phyloP scores from a whole-genome alignment of 2,797 vertebrate species.

The Scyliorhinus canicula region DNA sequence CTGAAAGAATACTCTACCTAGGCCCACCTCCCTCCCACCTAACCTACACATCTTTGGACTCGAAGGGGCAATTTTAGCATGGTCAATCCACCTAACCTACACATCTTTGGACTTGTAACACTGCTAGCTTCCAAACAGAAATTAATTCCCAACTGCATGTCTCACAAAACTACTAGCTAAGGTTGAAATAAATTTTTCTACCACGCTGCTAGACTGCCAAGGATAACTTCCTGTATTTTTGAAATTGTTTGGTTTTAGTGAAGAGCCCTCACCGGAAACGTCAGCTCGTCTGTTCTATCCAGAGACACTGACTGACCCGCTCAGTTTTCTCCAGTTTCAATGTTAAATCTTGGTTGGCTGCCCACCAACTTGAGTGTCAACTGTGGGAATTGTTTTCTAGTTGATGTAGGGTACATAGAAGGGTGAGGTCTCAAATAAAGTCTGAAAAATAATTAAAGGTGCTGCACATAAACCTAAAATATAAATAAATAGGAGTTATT shows the following conservation, averaged over 20 bases:
- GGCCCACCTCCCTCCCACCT: no score
- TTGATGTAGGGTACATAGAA: not conserved
- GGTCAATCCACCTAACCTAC: no score
- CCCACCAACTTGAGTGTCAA: not conserved
- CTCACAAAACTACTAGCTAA: not conserved
- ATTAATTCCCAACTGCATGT: not conserved
- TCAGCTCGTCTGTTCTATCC: not conserved
- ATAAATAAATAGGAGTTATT: constrained; percentile 8
- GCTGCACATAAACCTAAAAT: not conserved
- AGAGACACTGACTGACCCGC: not conserved
- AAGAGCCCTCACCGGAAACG: not conserved
- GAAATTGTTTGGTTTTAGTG: not conserved
- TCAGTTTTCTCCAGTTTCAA: not conserved
- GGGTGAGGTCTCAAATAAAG: not conserved
- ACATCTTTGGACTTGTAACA: no score
- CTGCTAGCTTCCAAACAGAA: not conserved
- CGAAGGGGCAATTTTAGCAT: no score
- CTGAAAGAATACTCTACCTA: no score
- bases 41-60: no score
- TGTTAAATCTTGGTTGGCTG: not conserved
- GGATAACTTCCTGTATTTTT: not conserved
- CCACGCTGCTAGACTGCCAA: not conserved
- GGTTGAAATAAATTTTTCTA: not conserved
- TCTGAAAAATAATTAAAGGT: not conserved
- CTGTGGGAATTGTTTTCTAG: not conserved